Evolutionary conservation across 1,140 invertebrate genomes (phyloP).

Genomic region (Hylaeus volcanicus): DNA sequence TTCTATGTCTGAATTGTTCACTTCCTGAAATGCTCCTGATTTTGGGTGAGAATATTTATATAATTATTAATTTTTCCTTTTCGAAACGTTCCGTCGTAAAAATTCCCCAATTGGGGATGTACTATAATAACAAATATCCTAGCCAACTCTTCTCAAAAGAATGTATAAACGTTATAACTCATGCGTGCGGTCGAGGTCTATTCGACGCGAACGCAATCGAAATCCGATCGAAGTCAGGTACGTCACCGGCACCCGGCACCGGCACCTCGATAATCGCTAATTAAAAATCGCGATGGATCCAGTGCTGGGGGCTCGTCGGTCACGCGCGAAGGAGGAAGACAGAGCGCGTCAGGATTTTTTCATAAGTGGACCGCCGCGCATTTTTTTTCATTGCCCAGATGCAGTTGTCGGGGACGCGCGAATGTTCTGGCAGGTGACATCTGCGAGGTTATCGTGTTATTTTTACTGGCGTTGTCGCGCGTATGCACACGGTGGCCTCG

Average conservation of each 20-base stretch:
- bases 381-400: slow-evolving; percentile 56
- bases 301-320: not conserved
- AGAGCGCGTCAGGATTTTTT: slow-evolving; percentile 40
- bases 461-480: slow-evolving; percentile 49
- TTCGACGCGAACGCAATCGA: slow-evolving; percentile 4
- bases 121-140: no score
- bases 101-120: no score
- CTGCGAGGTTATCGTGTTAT: slow-evolving; percentile 60
- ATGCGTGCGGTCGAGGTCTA: slow-evolving; percentile 19
- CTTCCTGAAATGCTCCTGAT: no score
- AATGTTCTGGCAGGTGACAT: slow-evolving; percentile 63
- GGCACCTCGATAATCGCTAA: slow-evolving; percentile 39
- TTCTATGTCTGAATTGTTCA: no score
- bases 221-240: slow-evolving; percentile 18
- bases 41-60: no score
- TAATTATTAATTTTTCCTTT: no score
- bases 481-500: slow-evolving; percentile 13
- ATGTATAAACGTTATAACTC: slow-evolving; percentile 25
- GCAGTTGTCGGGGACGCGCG: slow-evolving; percentile 52
- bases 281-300: slow-evolving; percentile 54
- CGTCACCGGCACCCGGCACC: slow-evolving; percentile 45
- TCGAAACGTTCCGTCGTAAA: no score
- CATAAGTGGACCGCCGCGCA: slow-evolving; percentile 47
- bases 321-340: not conserved
- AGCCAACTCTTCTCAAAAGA: no score